A percentile compares a stretch with the other conserved stretches of the same genome.
phyloP scores from a whole-genome alignment of 2,888 invertebrate species.

The Plemyria rubiginata region DNA sequence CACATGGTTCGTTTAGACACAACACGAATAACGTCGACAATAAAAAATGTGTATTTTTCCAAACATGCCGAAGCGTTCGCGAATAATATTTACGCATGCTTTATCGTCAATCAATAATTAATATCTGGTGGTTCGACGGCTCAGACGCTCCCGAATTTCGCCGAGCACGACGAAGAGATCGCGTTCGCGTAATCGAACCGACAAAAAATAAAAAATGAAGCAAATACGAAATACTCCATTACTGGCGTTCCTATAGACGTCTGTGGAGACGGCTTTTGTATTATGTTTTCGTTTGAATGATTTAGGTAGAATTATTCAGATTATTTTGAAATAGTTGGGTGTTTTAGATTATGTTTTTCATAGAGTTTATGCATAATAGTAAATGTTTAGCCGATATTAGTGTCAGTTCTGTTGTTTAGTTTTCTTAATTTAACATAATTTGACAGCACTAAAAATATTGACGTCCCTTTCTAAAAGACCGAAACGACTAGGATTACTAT shows the following conservation, averaged over 20 bases:
- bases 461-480: too few species aligned
- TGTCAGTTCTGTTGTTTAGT: too few species aligned
- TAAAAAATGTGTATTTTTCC: constrained; percentile 40
- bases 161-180: constrained; percentile 80
- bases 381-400: too few species aligned
- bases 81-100: constrained; percentile 75
- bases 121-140: constrained; percentile 78
- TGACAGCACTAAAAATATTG: too few species aligned
- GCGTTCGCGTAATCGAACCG: constrained; percentile 84
- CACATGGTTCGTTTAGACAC: constrained; percentile 15
- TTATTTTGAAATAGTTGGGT: constrained; percentile 13
- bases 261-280: constrained; percentile 60
- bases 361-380: too few species aligned
- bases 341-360: constrained; percentile 1
- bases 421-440: too few species aligned
- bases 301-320: constrained; percentile 10
- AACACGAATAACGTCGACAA: constrained; percentile 32
- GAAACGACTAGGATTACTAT: too few species aligned
- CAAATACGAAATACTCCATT: constrained; percentile 85
- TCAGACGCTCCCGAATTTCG: constrained; percentile 84
- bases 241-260: constrained; percentile 59
- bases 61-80: constrained; percentile 56
- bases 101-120: constrained; percentile 85
- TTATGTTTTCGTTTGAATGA: constrained; percentile 20
- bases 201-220: constrained; percentile 84